These are phyloP conservation scores for Euschistus heros DNA, from an alignment of 1,140 invertebrate species.

Conservation along the genomic window DNA sequence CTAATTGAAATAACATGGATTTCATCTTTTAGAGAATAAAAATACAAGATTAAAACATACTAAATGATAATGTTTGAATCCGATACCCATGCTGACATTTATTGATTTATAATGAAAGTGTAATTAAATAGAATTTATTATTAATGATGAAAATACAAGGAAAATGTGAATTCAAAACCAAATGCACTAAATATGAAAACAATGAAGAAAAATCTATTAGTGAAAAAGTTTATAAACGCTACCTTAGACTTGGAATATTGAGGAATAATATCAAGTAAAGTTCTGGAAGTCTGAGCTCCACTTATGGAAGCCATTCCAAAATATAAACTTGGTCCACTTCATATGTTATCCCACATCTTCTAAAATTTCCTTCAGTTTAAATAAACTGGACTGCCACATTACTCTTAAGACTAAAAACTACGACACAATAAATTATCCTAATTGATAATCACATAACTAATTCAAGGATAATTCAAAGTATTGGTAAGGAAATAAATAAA, in stretches of 20 bases:
- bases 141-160: no score
- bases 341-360: slow-evolving; percentile 21
- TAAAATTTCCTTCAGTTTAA: not conserved
- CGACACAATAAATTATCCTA: not conserved
- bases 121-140: no score
- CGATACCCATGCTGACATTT: no score
- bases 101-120: no score
- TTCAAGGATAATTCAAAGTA: no score
- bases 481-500: no score
- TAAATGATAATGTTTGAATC: no score
- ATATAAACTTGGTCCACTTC: not conserved
- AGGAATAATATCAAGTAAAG: slow-evolving; percentile 22
- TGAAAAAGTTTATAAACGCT: not conserved
- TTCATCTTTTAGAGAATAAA: no score
- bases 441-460: no score
- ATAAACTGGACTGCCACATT: not conserved
- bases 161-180: no score
- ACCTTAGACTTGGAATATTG: slow-evolving; percentile 23
- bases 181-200: not conserved
- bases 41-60: no score
- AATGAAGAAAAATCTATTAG: not conserved
- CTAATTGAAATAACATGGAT: no score
- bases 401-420: slow-evolving; percentile 4
- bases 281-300: slow-evolving; percentile 23
- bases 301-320: slow-evolving; percentile 23